Evolutionary conservation across 2,113 vertebrate genomes (phyloP), one percentile per base, ranked within the genome.

Genomic region (Calyptommatus sinebrachiatus): DNA sequence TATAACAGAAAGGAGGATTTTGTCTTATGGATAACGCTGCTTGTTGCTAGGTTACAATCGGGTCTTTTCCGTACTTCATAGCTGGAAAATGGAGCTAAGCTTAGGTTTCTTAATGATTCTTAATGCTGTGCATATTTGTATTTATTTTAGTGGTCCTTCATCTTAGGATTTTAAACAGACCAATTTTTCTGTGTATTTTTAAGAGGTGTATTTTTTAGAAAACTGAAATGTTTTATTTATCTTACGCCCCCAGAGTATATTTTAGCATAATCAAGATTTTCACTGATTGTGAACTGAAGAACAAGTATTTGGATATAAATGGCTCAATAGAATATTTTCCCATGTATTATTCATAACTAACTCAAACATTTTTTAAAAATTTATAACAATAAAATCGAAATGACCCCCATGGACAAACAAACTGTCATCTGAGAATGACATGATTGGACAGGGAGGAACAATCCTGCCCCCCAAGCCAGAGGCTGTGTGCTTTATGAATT

Each of bases 31-130:
- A 77, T 85, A 57, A 82, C 80, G 68, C 80, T 87, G 83, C 82
- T 87, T 86, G 94, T 95, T 96, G 95, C 94, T 95, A 93, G 88
- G 94, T 90, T 93, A 94, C 94, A 74, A 71, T 46, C 72, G 91
- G 83, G 83, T 77, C 88, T 85, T 86, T 81, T 86, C 24, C 77
- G 67, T 82, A 69, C 84, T 84, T 83, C 83, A 68, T 7, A 86
- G 68, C 83, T 88, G 76, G 86, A 93, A 91, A 88, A 89, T 87
- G 80, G 82, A 84, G 88, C 69, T 90, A 90, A 92, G 91, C 89
- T 91, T 81, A 85, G 73, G 86, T 90, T 86, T 92, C 81, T 92
- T 66, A 72, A 83, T 89, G 73, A 77, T 88, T 90, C 76, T 86
- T 74, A 66, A 29, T 67, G 50, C 81, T 77, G 85, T 66, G 82